Evolutionary conservation across 1,140 invertebrate species (phyloP), one percentile per base, ranked within the genome.

Genomic region (Himalopsyche phryganea): DNA sequence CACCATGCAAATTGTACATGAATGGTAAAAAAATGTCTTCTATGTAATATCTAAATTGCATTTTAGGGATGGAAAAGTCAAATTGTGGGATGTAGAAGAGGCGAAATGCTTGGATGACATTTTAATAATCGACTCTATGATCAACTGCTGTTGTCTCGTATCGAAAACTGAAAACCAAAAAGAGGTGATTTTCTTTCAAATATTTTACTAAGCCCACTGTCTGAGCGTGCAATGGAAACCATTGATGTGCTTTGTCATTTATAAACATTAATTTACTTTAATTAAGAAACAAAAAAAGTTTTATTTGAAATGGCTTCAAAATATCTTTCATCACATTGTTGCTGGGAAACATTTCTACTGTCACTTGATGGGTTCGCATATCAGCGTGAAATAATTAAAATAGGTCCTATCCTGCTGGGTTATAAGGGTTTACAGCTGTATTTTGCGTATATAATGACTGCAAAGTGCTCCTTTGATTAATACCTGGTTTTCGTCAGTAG

Each of bases 81-180:
- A 81, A 65, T 69, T 88, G 15, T 90, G 87, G 87, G 84, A 88
- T 75, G 84, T 85, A 71, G 84, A 84, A 33, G 69, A 82, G 70
- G 76, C 81, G 28, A 69, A 68, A 17, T 84, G 83, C 61, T 65
- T 89, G 13, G 76, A 58, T 61, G 63, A 82, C 74, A 48, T 76
- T 78, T 42, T 72, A 67, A 46, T 76, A 73, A 67, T 70, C 63
- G 58, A 73, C 57, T 71, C 71, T 3, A 62, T 68, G 42, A 75
- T 77, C 7, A 77, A 76, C 51, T 76, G 73, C 61, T 77, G 74
- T 66, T 65, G 67, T 45, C 49, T 76, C 46, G 45, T 66, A 14
- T 64, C 48, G 49, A 68, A 71, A 38, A 35, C 41, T 23, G 69
- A 76, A 44, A 75, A 74, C 70, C 68, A 69, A 49, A 71, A 74